phyloP scores from a whole-genome alignment of 2,797 vertebrate genomes.

The Gambusia yucatana region DNA sequence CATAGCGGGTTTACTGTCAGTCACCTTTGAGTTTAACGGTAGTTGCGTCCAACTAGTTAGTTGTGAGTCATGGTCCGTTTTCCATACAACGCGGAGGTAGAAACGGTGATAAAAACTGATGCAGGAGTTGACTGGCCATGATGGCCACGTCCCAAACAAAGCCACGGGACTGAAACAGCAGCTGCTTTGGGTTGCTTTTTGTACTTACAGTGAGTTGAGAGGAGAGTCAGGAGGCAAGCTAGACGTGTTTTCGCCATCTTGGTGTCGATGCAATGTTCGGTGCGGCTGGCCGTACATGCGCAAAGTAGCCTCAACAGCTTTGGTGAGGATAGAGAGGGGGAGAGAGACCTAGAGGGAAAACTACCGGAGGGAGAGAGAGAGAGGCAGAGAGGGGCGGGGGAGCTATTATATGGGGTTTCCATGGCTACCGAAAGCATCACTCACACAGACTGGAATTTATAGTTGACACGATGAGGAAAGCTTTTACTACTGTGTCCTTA shows the following conservation, averaged over 20 bases:
- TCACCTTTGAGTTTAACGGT: background rate
- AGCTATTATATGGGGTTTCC: conserved; percentile 74
- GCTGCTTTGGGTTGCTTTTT: conserved; percentile 4
- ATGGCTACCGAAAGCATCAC: conserved; percentile 81
- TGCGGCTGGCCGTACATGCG: conserved; percentile 80
- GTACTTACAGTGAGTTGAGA: conserved; percentile 85
- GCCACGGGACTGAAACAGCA: background rate
- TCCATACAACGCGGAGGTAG: background rate
- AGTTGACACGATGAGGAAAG: conserved; percentile 60
- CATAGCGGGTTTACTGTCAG: background rate
- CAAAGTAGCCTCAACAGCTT: conserved; percentile 79
- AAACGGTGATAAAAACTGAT: background rate
- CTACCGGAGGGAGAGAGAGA: conserved; percentile 33
- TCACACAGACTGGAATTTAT: conserved; percentile 70
- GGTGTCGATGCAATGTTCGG: conserved; percentile 80
- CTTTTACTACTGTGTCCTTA: conserved; percentile 50
- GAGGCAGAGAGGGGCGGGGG: conserved; percentile 10
- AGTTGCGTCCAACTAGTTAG: background rate
- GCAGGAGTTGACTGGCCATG: conserved; percentile 6
- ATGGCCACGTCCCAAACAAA: background rate
- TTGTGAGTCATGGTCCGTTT: background rate
- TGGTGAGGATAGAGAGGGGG: conserved; percentile 67
- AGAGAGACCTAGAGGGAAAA: conserved; percentile 46
- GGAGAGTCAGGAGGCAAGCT: conserved; percentile 80
- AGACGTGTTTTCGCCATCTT: conserved; percentile 87